Percentiles rank a stretch among this genome's conserved stretches.
Conservation (phyloP, 2,797 vertebrate species). For the Discoglossus pictus region DNA sequence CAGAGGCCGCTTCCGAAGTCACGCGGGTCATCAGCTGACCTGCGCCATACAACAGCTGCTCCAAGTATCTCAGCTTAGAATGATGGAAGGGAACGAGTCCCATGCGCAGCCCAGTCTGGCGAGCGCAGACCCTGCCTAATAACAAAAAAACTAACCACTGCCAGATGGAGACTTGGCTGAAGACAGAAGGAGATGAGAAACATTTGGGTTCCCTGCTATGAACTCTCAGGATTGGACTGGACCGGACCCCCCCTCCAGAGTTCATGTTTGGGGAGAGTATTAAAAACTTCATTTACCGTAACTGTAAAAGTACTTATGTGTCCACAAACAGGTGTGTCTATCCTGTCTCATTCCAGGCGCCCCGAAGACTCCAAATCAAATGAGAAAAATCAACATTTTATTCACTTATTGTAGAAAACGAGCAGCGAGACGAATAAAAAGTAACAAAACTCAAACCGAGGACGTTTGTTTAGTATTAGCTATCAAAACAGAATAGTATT, state of each 20-base stretch:
- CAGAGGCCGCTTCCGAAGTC: constrained; percentile 1
- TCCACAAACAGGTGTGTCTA: not conserved
- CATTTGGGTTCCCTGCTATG: constrained; percentile 28
- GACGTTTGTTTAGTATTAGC: too few relatives aligned
- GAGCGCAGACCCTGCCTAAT: constrained; percentile 51
- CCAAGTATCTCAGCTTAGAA: constrained; percentile 55
- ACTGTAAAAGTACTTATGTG: not conserved
- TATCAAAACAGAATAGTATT: too few relatives aligned
- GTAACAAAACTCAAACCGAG: too few relatives aligned
- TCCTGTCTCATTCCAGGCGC: not conserved
- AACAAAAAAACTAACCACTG: constrained; percentile 54
- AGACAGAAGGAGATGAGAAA: constrained; percentile 56
- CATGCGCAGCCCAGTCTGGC: constrained; percentile 58
- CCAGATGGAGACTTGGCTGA: constrained; percentile 60
- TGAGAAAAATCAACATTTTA: too few relatives aligned
- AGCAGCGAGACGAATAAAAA: too few relatives aligned
- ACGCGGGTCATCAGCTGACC: constrained; percentile 62
- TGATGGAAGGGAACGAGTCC: constrained; percentile 61
- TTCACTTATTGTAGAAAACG: too few relatives aligned
- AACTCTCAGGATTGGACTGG: constrained; percentile 39
- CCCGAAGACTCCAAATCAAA: too few relatives aligned
- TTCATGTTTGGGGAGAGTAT: not conserved
- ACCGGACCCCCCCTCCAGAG: not conserved
- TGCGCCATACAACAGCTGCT: constrained; percentile 61
- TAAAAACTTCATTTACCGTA: not conserved